Percentiles rank a stretch among this genome's conserved stretches.
Evolutionary conservation across 2,888 invertebrate genomes (phyloP).

Genomic region (Patella caerulea): DNA sequence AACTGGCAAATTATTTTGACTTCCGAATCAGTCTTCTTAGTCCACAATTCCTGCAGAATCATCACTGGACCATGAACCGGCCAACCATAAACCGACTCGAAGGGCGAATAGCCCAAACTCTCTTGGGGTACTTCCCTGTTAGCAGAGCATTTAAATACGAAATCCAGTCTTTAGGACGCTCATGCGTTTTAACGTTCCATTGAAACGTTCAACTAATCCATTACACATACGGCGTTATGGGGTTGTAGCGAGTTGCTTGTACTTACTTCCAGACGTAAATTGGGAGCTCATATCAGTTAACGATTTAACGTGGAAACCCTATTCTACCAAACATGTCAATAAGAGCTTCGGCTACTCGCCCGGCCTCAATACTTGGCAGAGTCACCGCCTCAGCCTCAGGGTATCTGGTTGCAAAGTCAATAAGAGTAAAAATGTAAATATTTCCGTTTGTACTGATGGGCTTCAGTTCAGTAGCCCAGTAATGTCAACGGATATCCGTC

Average conservation of each 20-base stretch:
- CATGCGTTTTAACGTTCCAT: slow-evolving; percentile 19
- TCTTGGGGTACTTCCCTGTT: slow-evolving; percentile 30
- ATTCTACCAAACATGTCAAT: slow-evolving; percentile 33
- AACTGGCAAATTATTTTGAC: slow-evolving; percentile 18
- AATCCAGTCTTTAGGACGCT: slow-evolving; percentile 28
- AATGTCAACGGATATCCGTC: no score
- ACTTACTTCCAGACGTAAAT: slow-evolving; percentile 39
- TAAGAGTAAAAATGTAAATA: not conserved
- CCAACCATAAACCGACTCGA: slow-evolving; percentile 30
- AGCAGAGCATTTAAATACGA: slow-evolving; percentile 23
- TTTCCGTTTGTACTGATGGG: no score
- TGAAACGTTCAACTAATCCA: no score
- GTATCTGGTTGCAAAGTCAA: slow-evolving; percentile 38
- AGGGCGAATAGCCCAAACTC: slow-evolving; percentile 24
- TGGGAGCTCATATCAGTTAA: slow-evolving; percentile 37
- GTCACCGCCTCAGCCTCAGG: no score
- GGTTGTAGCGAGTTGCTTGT: slow-evolving; percentile 23
- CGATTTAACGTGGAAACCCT: slow-evolving; percentile 38
- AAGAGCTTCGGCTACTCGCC: slow-evolving; percentile 24
- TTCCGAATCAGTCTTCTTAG: slow-evolving; percentile 17
- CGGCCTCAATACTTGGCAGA: no score
- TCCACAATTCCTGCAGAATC: slow-evolving; percentile 24
- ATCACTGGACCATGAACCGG: slow-evolving; percentile 28
- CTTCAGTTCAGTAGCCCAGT: no score
- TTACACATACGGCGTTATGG: slow-evolving; percentile 24